Conservation (phyloP, 2,797 vertebrate genomes). For the Emydoidea blandingii region DNA sequence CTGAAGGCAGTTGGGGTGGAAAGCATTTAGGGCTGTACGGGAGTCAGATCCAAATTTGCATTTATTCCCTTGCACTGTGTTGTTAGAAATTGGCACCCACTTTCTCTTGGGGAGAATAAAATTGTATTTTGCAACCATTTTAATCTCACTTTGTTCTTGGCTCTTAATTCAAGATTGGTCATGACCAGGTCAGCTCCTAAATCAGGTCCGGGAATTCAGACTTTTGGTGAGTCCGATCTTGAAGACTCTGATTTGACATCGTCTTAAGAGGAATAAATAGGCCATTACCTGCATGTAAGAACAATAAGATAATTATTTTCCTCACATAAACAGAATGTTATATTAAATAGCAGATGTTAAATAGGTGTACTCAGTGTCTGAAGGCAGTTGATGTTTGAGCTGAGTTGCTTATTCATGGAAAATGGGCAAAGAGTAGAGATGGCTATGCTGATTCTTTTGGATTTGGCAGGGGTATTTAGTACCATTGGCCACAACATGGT, state of each 20-base stretch:
- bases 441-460: background rate
- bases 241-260: background rate
- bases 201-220: background rate
- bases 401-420: background rate
- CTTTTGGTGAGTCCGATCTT: background rate
- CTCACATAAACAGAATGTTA: background rate
- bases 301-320: background rate
- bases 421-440: background rate
- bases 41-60: background rate
- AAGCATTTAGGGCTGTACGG: background rate
- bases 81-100: background rate
- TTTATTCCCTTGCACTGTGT: background rate
- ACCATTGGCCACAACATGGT: background rate
- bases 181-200: background rate
- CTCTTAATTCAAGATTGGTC: background rate
- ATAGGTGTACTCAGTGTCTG: background rate
- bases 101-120: background rate
- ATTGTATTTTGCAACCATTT: background rate
- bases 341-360: background rate
- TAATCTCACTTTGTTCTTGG: background rate
- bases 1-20: background rate
- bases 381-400: background rate
- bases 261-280: background rate
- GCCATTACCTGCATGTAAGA: background rate
- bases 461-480: background rate